Evolutionary conservation across 2,888 invertebrate species (phyloP), one percentile per base, ranked within the genome.

Genomic region (Muscina levida): DNA sequence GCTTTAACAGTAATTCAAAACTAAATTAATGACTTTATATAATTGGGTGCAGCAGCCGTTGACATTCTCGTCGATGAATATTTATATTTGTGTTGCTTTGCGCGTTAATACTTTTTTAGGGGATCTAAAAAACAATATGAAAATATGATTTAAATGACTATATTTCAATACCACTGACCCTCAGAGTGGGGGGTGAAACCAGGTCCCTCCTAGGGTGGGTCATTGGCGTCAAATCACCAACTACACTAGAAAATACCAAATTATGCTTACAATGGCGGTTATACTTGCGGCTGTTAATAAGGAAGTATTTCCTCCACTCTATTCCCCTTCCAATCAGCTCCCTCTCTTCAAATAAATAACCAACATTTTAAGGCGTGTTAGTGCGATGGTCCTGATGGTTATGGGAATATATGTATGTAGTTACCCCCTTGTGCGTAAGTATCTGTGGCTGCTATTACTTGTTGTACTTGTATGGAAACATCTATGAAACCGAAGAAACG

Each of bases 331-430:
- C 8, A 53, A 13, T 19, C 48, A 1, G 48, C 48, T 48, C 17
- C 48, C 48, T n/a, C 48, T 48, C 46, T 48, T 22, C 24, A 53
- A 24, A 22, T 53, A 53, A 53, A 53, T 24, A 53, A 53, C 24
- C 2, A 8, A 11, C 4, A 24, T 53, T 53, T 53, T 53, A 53
- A 53, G 53, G 53, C 24, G 53, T 24, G 53, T 11, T 2, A 11
- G 24, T 24, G 10, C 44, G 1, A 53, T 1, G 53, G 53, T 5
- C 31, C 31, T 31, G 31, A 31, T 31, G 31, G 31, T 31, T 31
- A 5, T 31, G 53, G 53, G 24, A 24, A 53, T 24, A 53, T 22
- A 6, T n/a, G n/a, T n/a, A n/a, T n/a, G n/a, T n/a, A 31, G 31
- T 31, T 31, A 31, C 31, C 31, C 31, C 31, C 31, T 31, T 31